Evolutionary conservation across 2,888 invertebrate species (phyloP), one percentile per base, ranked within the genome.

Genomic region (Zhuqinia jingwanae): DNA sequence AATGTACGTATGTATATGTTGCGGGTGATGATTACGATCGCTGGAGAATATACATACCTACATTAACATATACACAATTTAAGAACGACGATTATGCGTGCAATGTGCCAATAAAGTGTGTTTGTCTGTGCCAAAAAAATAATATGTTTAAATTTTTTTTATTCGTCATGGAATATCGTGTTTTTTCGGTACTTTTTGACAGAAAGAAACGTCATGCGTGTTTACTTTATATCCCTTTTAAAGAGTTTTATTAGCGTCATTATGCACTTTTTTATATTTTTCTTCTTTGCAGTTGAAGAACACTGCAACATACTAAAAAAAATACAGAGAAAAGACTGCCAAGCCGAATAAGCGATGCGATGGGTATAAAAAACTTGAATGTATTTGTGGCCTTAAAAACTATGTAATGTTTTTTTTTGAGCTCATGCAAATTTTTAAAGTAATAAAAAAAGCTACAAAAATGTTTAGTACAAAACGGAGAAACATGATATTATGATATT

Each of bases 191-290:
- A 50, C 58, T 65, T 63, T 45, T 42, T 75, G 77, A 58, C 58
- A 36, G 36, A 42, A 45, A 75, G 1, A 77, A 79, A 50, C 63
- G 36, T 58, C 60, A 58, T 77, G 56, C 22, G 17, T 79, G 36
- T 68, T 70, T 68, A 20, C 63, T 68, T 70, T 80, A 70, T 80
- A 65, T 68, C 56, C 70, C 68, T 68, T 80, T n/a, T n/a, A n/a
- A 68, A 80, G 50, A 65, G 25, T 68, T 80, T 80, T 80, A 80
- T 80, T 80, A 68, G 68, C 56, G 13, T 56, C 70, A 53, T 80
- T 80, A 80, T 68, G 70, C 47, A 70, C 70, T 15, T 68, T 42
- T 68, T 68, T n/a, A n/a, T n/a, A 36, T 45, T 42, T 68, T n/a
- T n/a, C n/a, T n/a, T n/a, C n/a, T n/a, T n/a, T 17, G 0, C 36